phyloP scores from a whole-genome alignment of 2,888 invertebrate species.

The Drosophila histrio region DNA sequence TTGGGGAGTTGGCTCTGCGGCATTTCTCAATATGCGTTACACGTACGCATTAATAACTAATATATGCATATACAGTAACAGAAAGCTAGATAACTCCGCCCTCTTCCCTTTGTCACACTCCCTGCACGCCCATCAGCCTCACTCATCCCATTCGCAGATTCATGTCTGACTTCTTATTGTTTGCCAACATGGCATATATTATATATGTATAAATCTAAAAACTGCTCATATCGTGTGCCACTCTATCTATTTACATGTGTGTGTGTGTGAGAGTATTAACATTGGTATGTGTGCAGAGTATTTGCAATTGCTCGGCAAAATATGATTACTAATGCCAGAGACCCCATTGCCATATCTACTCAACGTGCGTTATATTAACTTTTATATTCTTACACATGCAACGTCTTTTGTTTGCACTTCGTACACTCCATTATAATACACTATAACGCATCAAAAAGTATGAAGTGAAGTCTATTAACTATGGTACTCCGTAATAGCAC shows the following conservation, averaged over 20 bases:
- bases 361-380: constrained; percentile 64
- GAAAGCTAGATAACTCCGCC: constrained; percentile 47
- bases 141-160: constrained; percentile 10
- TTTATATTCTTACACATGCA: constrained; percentile 47
- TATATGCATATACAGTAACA: constrained; percentile 71
- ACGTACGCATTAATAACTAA: constrained; percentile 80
- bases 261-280: constrained; percentile 16
- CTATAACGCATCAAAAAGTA: constrained; percentile 20
- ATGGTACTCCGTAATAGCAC: not conserved
- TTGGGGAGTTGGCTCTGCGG: constrained; percentile 61
- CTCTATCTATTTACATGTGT: constrained; percentile 1
- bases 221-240: constrained; percentile 67
- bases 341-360: constrained; percentile 43
- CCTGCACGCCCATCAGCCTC: not conserved
- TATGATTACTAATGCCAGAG: constrained; percentile 78
- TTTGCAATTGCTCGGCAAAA: constrained; percentile 73
- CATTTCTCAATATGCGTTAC: constrained; percentile 76
- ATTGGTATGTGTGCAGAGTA: constrained; percentile 39
- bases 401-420: constrained; percentile 52
- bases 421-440: constrained; percentile 35
- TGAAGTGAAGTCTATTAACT: constrained; percentile 18
- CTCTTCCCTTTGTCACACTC: not conserved
- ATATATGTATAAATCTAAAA: constrained; percentile 70
- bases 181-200: constrained; percentile 56
- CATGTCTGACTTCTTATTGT: constrained; percentile 65